Evolutionary conservation across 1,140 invertebrate species (phyloP).

Genomic region (Chironomus striatipennis): DNA sequence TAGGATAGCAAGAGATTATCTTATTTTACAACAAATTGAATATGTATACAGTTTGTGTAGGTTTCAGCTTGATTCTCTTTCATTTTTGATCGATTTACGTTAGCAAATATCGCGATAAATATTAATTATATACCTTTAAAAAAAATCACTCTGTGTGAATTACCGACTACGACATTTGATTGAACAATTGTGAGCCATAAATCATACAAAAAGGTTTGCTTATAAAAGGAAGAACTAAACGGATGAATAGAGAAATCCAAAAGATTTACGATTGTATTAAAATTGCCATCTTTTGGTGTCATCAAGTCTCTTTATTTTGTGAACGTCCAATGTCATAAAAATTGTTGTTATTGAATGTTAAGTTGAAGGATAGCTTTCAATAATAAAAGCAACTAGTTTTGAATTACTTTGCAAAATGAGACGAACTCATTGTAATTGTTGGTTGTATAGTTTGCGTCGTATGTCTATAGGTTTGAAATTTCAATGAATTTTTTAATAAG

Average conservation of each 20-base stretch:
- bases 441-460: no score
- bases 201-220: neutral
- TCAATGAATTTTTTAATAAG: no score
- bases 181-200: neutral
- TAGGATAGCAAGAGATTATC: no score
- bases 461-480: no score
- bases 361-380: neutral
- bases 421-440: no score
- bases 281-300: neutral
- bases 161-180: neutral
- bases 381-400: no score
- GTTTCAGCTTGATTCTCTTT: neutral
- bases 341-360: constrained; percentile 2
- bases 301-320: neutral
- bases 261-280: neutral
- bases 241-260: neutral
- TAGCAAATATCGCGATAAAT: no score
- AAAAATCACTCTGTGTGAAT: neutral
- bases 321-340: neutral
- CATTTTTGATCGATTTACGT: neutral
- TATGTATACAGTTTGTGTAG: neutral
- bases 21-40: neutral
- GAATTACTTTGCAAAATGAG: no score
- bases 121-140: no score
- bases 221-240: neutral